Conservation (phyloP, 1,140 invertebrate genomes). For the Delia radicum region DNA sequence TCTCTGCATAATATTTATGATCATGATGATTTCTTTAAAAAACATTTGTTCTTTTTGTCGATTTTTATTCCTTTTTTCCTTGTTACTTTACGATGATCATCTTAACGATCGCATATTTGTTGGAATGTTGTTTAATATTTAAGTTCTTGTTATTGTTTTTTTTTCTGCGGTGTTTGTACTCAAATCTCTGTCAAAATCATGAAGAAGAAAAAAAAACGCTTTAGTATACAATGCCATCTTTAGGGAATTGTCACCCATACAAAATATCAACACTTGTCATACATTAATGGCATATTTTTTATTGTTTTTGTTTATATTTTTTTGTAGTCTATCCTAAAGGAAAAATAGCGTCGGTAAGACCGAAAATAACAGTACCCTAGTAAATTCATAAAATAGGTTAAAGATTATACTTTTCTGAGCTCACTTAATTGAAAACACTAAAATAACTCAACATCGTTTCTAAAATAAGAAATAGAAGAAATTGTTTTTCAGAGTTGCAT, state of each 20-base stretch:
- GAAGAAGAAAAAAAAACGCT: neutral
- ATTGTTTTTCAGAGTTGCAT: too few species aligned
- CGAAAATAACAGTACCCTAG: too few species aligned
- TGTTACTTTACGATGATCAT: neutral
- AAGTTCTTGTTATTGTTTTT: neutral
- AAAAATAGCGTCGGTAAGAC: too few species aligned
- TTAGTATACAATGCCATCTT: constrained; percentile 12
- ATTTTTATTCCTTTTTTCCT: neutral
- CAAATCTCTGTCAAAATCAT: neutral
- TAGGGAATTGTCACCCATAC: constrained; percentile 22
- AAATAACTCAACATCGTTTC: too few species aligned
- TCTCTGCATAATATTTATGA: constrained; percentile 21
- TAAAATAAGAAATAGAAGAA: too few species aligned
- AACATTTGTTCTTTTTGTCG: neutral
- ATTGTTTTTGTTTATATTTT: neutral
- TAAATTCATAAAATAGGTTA: too few species aligned
- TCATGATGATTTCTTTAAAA: constrained; percentile 11
- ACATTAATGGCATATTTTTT: constrained; percentile 23
- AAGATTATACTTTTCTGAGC: too few species aligned
- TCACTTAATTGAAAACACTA: too few species aligned
- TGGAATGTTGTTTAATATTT: neutral
- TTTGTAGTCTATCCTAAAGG: neutral
- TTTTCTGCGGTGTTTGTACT: neutral
- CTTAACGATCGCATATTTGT: neutral
- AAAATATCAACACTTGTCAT: constrained; percentile 24